A percentile compares a stretch with the other conserved stretches of the same genome.
phyloP scores from a whole-genome alignment of 2,888 invertebrate species.

The Tetanocera ferruginea region DNA sequence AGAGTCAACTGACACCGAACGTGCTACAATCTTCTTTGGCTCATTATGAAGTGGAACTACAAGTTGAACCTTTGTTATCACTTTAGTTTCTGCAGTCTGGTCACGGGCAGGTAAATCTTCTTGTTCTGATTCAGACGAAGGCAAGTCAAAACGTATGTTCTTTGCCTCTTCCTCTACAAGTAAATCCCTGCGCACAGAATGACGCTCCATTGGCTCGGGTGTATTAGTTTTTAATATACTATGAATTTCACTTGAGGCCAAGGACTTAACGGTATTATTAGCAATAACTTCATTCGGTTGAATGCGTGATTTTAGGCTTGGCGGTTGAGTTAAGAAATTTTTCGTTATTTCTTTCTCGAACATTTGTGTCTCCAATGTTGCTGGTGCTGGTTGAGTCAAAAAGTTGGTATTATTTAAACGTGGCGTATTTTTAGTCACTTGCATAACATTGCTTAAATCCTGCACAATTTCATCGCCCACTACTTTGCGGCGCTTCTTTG shows the following conservation, averaged over 20 bases:
- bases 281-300: background rate
- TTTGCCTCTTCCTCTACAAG: conserved; percentile 51
- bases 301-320: background rate
- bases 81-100: background rate
- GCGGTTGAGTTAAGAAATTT: conserved; percentile 45
- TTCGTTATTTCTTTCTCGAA: conserved; percentile 12
- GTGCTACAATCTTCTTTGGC: conserved; percentile 7
- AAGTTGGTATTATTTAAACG: conserved; percentile 44
- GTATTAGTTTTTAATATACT: conserved; percentile 51
- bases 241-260: conserved; percentile 44
- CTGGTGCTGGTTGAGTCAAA: background rate
- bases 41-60: background rate
- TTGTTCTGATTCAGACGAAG: conserved; percentile 39
- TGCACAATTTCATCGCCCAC: conserved; percentile 46
- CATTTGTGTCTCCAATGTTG: background rate
- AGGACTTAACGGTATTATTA: background rate
- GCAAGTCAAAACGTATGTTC: conserved; percentile 53
- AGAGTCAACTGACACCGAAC: conserved; percentile 44
- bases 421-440: conserved; percentile 40
- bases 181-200: conserved; percentile 11
- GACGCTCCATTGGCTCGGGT: conserved; percentile 27
- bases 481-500: conserved; percentile 50
- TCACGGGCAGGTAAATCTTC: background rate
- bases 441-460: conserved; percentile 47
- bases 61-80: background rate